Base-by-base conservation (phyloP, 1,140 invertebrate genomes). In the Prorops nasuta region DNA sequence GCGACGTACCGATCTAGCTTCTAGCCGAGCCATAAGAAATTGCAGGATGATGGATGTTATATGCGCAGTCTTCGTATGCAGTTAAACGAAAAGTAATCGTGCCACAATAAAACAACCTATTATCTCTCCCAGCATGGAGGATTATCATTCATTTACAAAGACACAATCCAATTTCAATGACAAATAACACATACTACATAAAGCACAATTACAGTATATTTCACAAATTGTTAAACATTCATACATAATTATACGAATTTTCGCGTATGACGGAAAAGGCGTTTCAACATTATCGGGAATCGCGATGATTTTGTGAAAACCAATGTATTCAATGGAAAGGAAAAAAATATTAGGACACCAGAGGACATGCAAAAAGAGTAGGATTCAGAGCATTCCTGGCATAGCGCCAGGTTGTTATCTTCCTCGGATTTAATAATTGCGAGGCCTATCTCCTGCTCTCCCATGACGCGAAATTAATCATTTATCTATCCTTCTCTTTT, bases 201-300 rank as follows among this genome's bases (percentile, higher is more conserved):
- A 73, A 75, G 71, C 71, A 73, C 70, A 75, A 71, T 72, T 73
- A 74, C 66, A 73, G 64, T 75, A 74, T 73, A 71, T 75, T 75
- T 75, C 70, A 72, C 69, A 74, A 71, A 71, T 74, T 61, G 59
- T 71, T 69, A 68, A 76, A 74, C 71, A 74, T 73, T 74, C 71
- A 76, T 74, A 74, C 72, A 73, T 72, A 73, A 75, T 75, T 71
- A 73, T 71, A 67, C 61, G 66, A 69, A 64, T 63, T 61, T 64
- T 68, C 65, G 69, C 63, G 62, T 63, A 67, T 58, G 60, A 70
- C 57, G 63, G n/a, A 53, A 71, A 69, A 70, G 68, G 63, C 64
- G 63, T 57, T 60, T 71, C 63, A 69, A 52, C 54, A 59, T 49
- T n/a, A 35, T 10, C 14, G 17, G 41, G 18, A 40, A 55, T 61